A percentile compares a stretch with the other conserved stretches of the same genome.
These are phyloP conservation scores for Malurus splendens DNA, from an alignment of 2,797 vertebrate species.

Conservation along the genomic window DNA sequence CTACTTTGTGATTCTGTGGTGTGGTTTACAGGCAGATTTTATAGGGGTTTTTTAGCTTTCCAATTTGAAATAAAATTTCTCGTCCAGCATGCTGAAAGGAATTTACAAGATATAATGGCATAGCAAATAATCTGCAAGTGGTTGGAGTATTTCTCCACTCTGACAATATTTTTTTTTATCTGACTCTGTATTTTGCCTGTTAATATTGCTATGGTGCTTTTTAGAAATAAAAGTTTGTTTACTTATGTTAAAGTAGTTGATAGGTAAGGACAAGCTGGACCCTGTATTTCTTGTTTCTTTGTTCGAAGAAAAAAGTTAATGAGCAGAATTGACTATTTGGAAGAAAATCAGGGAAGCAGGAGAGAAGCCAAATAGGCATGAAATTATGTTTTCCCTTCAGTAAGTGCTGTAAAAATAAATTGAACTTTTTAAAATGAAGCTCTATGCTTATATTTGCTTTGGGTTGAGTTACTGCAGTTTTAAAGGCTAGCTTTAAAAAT, in stretches of 20 bases:
- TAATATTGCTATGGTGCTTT: neutral
- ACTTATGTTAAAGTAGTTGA: neutral
- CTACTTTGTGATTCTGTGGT: neutral
- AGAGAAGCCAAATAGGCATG: conserved; percentile 35
- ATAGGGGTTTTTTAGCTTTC: neutral
- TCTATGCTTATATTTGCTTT: conserved; percentile 21
- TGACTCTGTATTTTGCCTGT: neutral
- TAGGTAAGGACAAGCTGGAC: neutral
- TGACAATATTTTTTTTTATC: neutral
- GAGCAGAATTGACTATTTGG: neutral
- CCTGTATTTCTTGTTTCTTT: neutral
- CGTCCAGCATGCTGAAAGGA: neutral
- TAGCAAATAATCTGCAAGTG: neutral
- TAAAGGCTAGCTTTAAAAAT: conserved; percentile 11
- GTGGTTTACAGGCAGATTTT: neutral
- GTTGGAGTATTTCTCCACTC: neutral
- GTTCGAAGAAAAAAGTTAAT: neutral
- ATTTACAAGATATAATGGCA: neutral
- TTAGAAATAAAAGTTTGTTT: neutral
- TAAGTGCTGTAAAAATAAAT: conserved; percentile 52
- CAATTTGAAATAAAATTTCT: conserved; percentile 3
- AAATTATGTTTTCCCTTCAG: conserved; percentile 49
- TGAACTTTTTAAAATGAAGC: conserved; percentile 14
- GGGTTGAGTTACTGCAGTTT: conserved; percentile 8
- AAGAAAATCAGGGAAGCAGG: neutral